These are phyloP conservation scores for Acheta domesticus DNA, from an alignment of 2,888 invertebrate species.

Conservation along the genomic window DNA sequence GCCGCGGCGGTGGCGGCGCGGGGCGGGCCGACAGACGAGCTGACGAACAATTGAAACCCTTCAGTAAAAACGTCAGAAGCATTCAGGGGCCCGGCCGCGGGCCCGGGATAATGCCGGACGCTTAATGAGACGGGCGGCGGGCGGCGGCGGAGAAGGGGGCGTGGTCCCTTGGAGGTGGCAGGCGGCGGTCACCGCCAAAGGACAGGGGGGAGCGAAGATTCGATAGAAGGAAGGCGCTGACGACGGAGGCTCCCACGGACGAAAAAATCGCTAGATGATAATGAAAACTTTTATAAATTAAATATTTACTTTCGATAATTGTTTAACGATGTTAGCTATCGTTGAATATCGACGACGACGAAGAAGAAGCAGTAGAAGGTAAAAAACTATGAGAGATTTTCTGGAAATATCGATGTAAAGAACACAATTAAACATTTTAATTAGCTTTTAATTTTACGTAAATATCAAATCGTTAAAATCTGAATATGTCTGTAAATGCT, in stretches of 20 bases:
- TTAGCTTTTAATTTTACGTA: too few species aligned
- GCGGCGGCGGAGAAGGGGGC: not conserved
- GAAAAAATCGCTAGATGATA: not conserved
- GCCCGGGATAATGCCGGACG: not conserved
- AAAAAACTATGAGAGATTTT: too few species aligned
- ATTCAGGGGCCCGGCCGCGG: not conserved
- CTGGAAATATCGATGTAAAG: too few species aligned
- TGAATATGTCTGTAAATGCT: too few species aligned
- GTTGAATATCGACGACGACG: too few species aligned
- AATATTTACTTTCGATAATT: too few species aligned
- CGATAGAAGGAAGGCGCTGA: not conserved
- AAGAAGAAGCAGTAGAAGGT: too few species aligned
- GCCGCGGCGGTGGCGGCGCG: not conserved
- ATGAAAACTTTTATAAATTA: not conserved
- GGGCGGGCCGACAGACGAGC: not conserved
- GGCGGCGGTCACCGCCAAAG: not conserved
- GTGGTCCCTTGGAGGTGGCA: not conserved
- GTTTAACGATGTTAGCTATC: too few species aligned
- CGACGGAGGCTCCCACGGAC: not conserved
- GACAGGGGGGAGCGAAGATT: not conserved
- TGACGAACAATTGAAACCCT: conserved; percentile 18
- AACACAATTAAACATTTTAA: too few species aligned
- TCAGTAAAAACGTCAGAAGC: conserved; percentile 18
- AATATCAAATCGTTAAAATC: too few species aligned
- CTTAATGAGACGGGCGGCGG: conserved; percentile 1